Evolutionary conservation across 2,113 vertebrate genomes (phyloP), one percentile per base, ranked within the genome.

Genomic region (Chascanopsetta lugubris): DNA sequence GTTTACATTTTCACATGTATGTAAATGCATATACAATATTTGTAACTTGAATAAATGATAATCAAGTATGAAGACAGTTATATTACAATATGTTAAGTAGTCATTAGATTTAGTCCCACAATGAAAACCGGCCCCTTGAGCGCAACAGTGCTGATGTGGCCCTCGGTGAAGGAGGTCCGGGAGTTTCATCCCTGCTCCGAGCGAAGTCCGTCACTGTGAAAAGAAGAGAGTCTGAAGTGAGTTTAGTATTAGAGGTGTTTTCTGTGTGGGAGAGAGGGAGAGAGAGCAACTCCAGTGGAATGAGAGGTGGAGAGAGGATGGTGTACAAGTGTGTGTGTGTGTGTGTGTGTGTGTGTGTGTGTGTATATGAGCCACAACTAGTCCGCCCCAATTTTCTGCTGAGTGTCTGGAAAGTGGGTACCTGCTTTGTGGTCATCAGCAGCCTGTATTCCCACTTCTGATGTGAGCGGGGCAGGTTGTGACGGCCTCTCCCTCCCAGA

Each of bases 371-470:
- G 25, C 67, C 55, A 64, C 48, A 34, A 54, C 26, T 10, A 51
- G 55, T 65, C 59, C 29, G 76, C 68, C 55, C 40, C 79, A 8
- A 68, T 74, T 87, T 88, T 89, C 57, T 84, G 82, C 85, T 89
- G 87, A 86, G 58, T 84, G 83, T 79, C 64, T 74, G 80, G 83
- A 90, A 90, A 89, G 72, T 72, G 43, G 63, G 60, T 83, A 75
- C 46, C 75, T 18, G 25, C 47, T 67, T 58, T 1, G 26, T 63
- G 62, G 69, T 60, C 78, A 82, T 86, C 84, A 78, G 77, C 32
- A 20, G 65, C 42, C 34, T 53, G 46, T 78, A 86, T 85, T 80
- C 72, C 63, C 67, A 47, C 17, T 49, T 60, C 77, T 79, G 73
- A 73, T 75, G 65, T 85, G 63, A 66, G 79, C 54, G 71, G 29